Base-by-base conservation (phyloP, 2,113 vertebrate species). In the Alligator sinensis region DNA sequence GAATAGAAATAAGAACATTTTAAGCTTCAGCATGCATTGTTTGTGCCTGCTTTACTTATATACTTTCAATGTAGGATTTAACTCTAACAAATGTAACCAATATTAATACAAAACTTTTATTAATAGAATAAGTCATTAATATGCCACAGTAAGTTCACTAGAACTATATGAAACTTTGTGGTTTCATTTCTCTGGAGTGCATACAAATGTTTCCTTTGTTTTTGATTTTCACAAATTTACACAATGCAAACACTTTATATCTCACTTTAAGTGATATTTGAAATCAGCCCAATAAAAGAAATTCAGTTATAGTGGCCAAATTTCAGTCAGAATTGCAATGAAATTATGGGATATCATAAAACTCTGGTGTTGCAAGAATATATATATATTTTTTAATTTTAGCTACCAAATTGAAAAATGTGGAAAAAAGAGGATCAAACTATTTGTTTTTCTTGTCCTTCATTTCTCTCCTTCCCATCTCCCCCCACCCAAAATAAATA, bases 101-200 rank as follows among this genome's bases (percentile, higher is more conserved):
- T 47, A 47, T 77, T 61, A 86, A 93, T 93, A 96, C 90, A 86
- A 92, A 93, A 87, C 55, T 94, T 83, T 25, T 70, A 34, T 81
- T 77, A 87, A 92, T 95, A 93, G 83, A 77, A 91, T n/a, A 91
- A 0, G 28, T 77, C 5, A 77, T 60, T 58, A 77, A 92, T 83
- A 93, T 79, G 57, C 30, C 80, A 64, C 91, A 91, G 80, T 5
- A 15, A 47, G 47, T 47, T 47, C 47, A 47, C 47, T 54, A 68
- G 75, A 90, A 84, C 80, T 84, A 28, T 59, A 88, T 54, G 90
- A 94, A 93, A 88, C 95, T 94, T 90, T 94, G 96, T 92, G 80
- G 24, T 90, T 78, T 38, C 87, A 93, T 84, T 57, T 54, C 59
- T 89, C 57, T 5, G 21, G 55, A 68, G 13, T 77, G 78, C 81